Percentiles rank a stretch among this genome's conserved stretches.
Conservation (phyloP, 2,888 invertebrate genomes). For the Miltochrista miniata region DNA sequence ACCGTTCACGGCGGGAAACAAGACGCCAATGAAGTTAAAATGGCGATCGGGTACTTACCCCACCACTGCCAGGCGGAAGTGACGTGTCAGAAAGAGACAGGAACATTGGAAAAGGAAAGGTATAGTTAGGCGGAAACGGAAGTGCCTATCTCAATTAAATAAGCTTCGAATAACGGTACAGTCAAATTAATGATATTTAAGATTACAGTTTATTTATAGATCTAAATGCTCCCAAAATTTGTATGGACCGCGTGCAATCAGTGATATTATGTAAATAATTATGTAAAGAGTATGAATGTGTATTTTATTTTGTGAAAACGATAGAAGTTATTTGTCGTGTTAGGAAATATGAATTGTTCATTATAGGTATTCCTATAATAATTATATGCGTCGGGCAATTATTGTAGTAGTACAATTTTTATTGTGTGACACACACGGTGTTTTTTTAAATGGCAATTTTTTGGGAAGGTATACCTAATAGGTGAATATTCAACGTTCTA, state of each 20-base stretch:
- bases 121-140: too few relatives aligned
- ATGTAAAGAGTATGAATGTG: constrained; percentile 17
- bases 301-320: constrained; percentile 16
- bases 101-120: too few relatives aligned
- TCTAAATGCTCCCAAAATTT: background rate
- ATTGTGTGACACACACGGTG: background rate
- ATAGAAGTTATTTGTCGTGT: background rate
- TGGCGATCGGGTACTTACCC: too few relatives aligned
- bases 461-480: background rate
- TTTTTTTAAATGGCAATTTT: constrained; percentile 9
- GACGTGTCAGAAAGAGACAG: too few relatives aligned
- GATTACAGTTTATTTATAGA: background rate
- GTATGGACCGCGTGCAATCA: constrained; percentile 5
- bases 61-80: too few relatives aligned
- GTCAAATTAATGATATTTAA: background rate
- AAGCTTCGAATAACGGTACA: too few relatives aligned
- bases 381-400: background rate
- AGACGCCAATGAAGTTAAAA: too few relatives aligned
- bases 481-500: too few relatives aligned
- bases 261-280: constrained; percentile 28
- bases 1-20: too few relatives aligned
- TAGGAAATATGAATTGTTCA: background rate
- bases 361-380: constrained; percentile 1
- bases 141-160: too few relatives aligned
- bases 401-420: background rate